Base-by-base conservation (phyloP, 2,888 invertebrate genomes). In the Clitarchus hookeri region DNA sequence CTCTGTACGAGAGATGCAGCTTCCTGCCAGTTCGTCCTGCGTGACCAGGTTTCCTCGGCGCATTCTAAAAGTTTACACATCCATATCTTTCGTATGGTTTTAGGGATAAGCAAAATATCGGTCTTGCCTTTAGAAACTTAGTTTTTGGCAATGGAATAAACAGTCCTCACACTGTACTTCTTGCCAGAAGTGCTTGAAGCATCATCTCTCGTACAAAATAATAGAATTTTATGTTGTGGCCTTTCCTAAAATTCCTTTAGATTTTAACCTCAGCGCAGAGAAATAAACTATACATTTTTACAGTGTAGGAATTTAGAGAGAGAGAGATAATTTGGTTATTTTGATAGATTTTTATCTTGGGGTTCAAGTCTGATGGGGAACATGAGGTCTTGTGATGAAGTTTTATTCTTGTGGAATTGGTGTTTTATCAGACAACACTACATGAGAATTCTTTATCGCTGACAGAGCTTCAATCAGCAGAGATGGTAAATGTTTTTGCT, bases 271-370 rank as follows among this genome's bases (percentile, higher is more conserved):
- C 84, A 79, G 48, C 84, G 65, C 84, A 86, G 84, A 84, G 85
- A 86, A 85, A 87, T 87, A 84, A 79, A 83, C 86, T 86, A 86
- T 65, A 65, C 65, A 65, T 65, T 65, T 87, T 86, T 87, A 87
- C 87, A 87, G 85, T 84, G 84, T 85, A 85, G 80, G 83, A 84
- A 82, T 79, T 82, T 87, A 85, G 86, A 86, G 84, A 86, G 84
- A 86, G 85, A 87, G 65, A 65, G 65, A 65, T 65, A 84, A 86
- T 82, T 87, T 86, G 87, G 85, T 87, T 87, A 87, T 87, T 87
- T 87, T 87, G 86, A 86, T 87, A 87, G 87, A 86, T 86, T 87
- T 87, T 86, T 87, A 87, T 65, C 19, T 65, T 65, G 65, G 65
- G 65, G 65, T 65, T 65, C 65, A 65, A 65, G 65, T 65, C 65